Base-by-base conservation (phyloP, 2,888 invertebrate genomes). In the Acrobasis consociella region DNA sequence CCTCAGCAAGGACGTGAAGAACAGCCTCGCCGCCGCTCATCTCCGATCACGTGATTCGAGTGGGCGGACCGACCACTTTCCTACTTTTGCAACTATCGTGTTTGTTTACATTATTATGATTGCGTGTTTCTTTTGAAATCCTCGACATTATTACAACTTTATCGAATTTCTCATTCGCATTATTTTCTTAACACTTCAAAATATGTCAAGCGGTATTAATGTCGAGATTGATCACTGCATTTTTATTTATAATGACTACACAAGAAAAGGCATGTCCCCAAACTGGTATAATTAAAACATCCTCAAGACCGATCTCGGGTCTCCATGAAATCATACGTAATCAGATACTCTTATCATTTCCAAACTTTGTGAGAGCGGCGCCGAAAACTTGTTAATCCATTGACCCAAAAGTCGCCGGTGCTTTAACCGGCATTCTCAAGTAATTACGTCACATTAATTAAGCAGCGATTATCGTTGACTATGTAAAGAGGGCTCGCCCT, bases 371-470 rank as follows among this genome's bases (percentile, higher is more conserved):
- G 22, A 60, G 53, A 22, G 63, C 17, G 22, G 50, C 37, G 61
- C 56, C 50, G 61, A 60, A 68, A 69, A 65, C 66, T 61, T 52
- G 60, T 65, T 71, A 72, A 73, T 76, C 72, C 67, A 67, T 66
- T 74, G 73, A 74, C 75, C 74, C 61, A 72, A 64, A 64, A 67
- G 46, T 67, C 66, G 67, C 64, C 60, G 62, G 42, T 51, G 51
- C 13, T 58, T 51, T 55, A 55, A 55, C 46, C 62, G 17, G 49
- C 55, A 53, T 55, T 61, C 59, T 58, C 64, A 50, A 37, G 37
- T 61, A 66, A 67, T 60, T 64, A 65, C 64, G 59, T 63, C 65
- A 66, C 63, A 60, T 62, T 70, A 62, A 64, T 65, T 63, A 65
- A 65, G 63, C 60, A 61, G 59, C 52, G 62, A 55, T 56, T 42